A percentile compares a stretch with the other conserved stretches of the same genome.
Evolutionary conservation across 92 coral and sea anemone genomes (phyloP).

Genomic region (Anthopleura xanthogrammica): DNA sequence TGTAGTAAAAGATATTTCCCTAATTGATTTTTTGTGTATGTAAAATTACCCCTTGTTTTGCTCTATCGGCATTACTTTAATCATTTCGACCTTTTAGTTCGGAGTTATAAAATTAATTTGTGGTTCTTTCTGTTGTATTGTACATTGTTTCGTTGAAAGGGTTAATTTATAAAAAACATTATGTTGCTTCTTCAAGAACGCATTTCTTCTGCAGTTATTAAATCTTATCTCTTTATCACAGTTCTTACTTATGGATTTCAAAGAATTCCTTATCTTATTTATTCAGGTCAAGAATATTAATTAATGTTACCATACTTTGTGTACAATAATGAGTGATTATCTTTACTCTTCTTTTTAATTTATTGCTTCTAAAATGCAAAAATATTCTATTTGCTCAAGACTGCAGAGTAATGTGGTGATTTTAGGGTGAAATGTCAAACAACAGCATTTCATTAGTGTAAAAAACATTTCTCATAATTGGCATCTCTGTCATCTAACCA

Average conservation of each 20-base stretch:
- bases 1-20: constrained; percentile 1
- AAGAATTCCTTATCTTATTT: constrained; percentile 23
- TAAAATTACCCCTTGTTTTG: not conserved
- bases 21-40: not conserved
- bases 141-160: not conserved
- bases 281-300: constrained; percentile 11
- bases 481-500: not conserved
- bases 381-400: not conserved
- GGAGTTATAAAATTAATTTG: not conserved
- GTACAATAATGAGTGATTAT: not conserved
- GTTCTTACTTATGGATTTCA: constrained; percentile 18
- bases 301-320: not conserved
- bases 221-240: constrained; percentile 17
- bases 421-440: constrained; percentile 4
- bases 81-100: not conserved
- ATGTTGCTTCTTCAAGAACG: constrained; percentile 4
- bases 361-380: not conserved
- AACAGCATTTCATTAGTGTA: not conserved
- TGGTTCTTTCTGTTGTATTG: not conserved
- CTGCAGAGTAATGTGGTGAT: not conserved
- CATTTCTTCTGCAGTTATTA: not conserved
- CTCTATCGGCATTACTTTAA: constrained; percentile 10
- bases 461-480: not conserved
- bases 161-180: not conserved
- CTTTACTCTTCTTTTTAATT: not conserved